Percentiles rank a stretch among this genome's conserved stretches.
Evolutionary conservation across 2,797 vertebrate genomes (phyloP).

Genomic region (Silurus lanzhouensis): DNA sequence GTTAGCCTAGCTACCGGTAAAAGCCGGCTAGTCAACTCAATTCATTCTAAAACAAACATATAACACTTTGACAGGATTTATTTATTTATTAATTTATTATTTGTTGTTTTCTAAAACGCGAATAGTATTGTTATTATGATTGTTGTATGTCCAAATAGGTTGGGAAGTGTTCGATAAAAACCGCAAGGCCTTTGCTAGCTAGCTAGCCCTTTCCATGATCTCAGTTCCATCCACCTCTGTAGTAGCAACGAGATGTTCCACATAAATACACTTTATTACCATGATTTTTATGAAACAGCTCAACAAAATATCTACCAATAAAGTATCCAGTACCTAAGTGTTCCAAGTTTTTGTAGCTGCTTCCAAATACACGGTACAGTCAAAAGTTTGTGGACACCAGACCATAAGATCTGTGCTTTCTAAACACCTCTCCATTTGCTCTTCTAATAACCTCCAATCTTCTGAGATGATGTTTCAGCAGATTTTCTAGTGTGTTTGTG

Average conservation of each 20-base stretch:
- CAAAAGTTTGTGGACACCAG: too few species aligned
- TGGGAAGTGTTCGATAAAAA: not conserved
- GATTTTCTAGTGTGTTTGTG: too few species aligned
- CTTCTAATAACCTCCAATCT: too few species aligned
- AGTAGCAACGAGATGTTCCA: not conserved
- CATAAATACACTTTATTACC: not conserved
- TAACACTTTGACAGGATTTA: not conserved
- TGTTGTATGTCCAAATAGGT: not conserved
- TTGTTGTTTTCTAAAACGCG: not conserved
- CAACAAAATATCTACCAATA: not conserved
- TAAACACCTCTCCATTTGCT: too few species aligned
- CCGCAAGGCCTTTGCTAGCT: not conserved
- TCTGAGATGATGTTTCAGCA: too few species aligned
- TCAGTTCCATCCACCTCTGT: not conserved
- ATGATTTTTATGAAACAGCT: not conserved
- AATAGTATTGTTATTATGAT: too few species aligned
- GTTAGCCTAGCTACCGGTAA: slow-evolving; percentile 5
- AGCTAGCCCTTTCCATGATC: not conserved
- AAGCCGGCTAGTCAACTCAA: not conserved
- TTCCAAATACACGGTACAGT: not conserved
- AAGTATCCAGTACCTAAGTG: not conserved
- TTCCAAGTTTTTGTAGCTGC: not conserved
- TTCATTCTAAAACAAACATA: not conserved
- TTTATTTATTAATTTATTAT: not conserved
- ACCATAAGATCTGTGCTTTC: too few species aligned